Percentiles rank a stretch among this genome's conserved stretches.
Evolutionary conservation across 1,140 invertebrate species (phyloP).

Genomic region (Rhagoletis pomonella): DNA sequence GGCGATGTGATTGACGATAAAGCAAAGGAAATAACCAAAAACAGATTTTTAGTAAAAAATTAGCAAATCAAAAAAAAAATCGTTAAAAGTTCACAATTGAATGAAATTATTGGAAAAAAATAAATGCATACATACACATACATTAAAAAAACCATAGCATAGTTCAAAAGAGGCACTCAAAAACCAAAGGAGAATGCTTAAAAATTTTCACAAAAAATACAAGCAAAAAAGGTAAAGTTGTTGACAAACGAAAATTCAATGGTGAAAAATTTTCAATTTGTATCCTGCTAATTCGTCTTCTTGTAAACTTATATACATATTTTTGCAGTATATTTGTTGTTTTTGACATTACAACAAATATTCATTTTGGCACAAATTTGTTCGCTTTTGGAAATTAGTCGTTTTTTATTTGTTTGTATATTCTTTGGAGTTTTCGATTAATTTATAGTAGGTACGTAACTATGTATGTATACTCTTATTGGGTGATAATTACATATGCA

Average conservation of each 20-base stretch:
- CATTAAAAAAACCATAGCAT: no score
- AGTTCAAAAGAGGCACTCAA: not conserved
- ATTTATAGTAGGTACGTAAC: no score
- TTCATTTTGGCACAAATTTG: slow-evolving; percentile 9
- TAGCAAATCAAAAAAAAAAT: no score
- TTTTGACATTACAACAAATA: slow-evolving; percentile 30
- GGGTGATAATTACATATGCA: not conserved
- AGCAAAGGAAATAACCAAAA: no score
- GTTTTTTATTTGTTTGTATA: not conserved
- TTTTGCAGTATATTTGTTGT: not conserved
- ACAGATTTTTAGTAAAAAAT: no score
- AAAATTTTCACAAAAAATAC: not conserved
- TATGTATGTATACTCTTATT: not conserved
- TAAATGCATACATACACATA: no score
- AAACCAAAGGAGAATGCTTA: not conserved
- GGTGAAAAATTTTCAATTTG: not conserved
- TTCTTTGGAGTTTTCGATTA: not conserved
- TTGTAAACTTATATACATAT: not conserved
- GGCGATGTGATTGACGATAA: no score
- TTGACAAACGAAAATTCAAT: not conserved
- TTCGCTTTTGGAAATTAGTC: not conserved
- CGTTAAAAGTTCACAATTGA: no score
- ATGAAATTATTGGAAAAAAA: no score
- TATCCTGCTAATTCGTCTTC: not conserved
- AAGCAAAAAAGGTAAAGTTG: not conserved